These are phyloP conservation scores for Metalampra italica DNA, from an alignment of 2,888 invertebrate genomes.

Conservation along the genomic window DNA sequence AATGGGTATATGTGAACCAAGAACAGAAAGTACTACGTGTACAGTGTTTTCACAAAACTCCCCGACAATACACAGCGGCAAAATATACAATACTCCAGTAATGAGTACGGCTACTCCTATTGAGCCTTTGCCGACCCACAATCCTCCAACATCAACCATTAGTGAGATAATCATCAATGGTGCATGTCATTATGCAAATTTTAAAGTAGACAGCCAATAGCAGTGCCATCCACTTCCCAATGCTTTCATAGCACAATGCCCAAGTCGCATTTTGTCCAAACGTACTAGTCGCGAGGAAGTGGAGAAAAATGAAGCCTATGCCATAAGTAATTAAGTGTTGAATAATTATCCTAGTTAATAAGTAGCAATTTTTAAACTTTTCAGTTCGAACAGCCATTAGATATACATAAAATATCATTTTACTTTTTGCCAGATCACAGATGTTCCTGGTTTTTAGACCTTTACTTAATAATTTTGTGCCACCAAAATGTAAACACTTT, in stretches of 20 bases:
- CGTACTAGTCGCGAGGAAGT: too few species aligned
- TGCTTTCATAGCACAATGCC: too few species aligned
- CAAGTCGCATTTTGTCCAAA: too few species aligned
- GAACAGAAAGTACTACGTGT: constrained; percentile 40
- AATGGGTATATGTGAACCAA: constrained; percentile 70
- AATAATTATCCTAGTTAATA: too few species aligned
- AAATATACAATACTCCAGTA: constrained; percentile 49
- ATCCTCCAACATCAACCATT: constrained; percentile 53
- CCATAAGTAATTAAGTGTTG: constrained; percentile 20
- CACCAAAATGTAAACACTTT: too few species aligned
- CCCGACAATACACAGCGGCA: constrained; percentile 42
- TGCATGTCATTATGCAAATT: constrained; percentile 63
- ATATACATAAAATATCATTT: too few species aligned
- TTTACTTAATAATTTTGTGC: too few species aligned
- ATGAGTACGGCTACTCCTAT: constrained; percentile 51
- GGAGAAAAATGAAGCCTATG: constrained; percentile 46
- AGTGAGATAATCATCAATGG: constrained; percentile 66
- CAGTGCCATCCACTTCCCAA: constrained; percentile 59
- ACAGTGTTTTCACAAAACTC: constrained; percentile 41
- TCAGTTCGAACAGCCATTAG: too few species aligned
- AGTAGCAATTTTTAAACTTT: too few species aligned
- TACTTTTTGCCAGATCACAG: too few species aligned
- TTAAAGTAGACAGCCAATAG: constrained; percentile 68
- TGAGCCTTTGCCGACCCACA: constrained; percentile 47
- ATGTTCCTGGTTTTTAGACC: too few species aligned